These are phyloP conservation scores for Callosobruchus maculatus DNA, from an alignment of 2,888 invertebrate genomes.

Conservation along the genomic window DNA sequence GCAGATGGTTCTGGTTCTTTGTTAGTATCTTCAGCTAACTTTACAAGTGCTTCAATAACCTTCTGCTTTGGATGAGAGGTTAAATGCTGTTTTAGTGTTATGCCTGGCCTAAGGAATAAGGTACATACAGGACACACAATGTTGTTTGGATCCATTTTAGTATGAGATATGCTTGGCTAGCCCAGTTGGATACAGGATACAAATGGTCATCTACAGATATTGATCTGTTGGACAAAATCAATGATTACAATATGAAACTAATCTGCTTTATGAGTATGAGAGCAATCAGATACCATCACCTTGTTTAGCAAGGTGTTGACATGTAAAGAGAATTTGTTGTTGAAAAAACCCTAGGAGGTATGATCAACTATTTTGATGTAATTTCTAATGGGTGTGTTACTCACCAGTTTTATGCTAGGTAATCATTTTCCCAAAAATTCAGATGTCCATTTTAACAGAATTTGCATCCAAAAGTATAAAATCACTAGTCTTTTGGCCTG, in stretches of 20 bases:
- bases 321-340: not conserved
- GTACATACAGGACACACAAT: conserved; percentile 79
- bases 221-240: conserved; percentile 36
- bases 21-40: conserved; percentile 30
- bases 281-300: not conserved
- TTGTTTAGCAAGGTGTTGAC: not conserved
- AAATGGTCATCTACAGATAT: conserved; percentile 33
- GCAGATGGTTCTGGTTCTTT: conserved; percentile 14
- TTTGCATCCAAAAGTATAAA: not conserved
- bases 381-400: not conserved
- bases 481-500: not conserved
- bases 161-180: conserved; percentile 11
- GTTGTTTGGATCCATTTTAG: conserved; percentile 42
- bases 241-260: not conserved
- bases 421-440: not conserved
- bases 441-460: not conserved
- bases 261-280: not conserved
- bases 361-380: not conserved
- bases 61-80: conserved; percentile 86
- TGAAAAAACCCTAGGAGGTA: not conserved
- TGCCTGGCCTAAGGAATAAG: conserved; percentile 76
- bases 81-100: conserved; percentile 75
- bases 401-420: not conserved
- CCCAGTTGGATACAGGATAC: conserved; percentile 20
- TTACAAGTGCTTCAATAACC: conserved; percentile 72